Conservation (phyloP, 64 coral and sea anemone genomes). For the Hydrozoanthus tunicans region DNA sequence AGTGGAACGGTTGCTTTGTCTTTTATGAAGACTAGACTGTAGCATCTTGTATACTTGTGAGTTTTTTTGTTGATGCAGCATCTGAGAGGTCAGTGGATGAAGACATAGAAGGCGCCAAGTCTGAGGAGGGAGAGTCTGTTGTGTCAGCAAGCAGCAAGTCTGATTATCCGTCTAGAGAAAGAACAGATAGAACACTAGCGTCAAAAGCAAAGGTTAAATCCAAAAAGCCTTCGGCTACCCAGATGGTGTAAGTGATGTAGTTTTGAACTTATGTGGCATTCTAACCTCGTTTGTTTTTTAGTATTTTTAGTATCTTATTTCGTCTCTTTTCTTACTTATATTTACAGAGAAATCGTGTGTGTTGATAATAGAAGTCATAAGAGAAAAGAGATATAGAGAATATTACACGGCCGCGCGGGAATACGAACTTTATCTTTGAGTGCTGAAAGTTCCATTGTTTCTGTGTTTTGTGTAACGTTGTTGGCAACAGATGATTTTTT, state of each 20-base stretch:
- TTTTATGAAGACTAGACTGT: background rate
- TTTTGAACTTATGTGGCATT: background rate
- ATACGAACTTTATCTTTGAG: no score
- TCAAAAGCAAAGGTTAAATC: conserved; percentile 25
- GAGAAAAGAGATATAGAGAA: no score
- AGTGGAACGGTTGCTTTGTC: no score
- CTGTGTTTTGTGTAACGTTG: no score
- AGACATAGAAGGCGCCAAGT: background rate
- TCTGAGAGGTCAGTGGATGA: conserved; percentile 39
- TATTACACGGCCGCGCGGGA: no score
- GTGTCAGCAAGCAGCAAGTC: conserved; percentile 9
- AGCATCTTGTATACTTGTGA: background rate
- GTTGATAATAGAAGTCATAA: no score
- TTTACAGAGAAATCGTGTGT: no score
- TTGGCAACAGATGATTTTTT: no score
- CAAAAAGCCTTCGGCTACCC: conserved; percentile 27
- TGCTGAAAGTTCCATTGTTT: no score
- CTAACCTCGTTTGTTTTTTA: background rate
- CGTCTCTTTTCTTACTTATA: no score
- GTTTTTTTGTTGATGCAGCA: background rate
- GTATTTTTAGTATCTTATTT: no score
- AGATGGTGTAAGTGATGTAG: conserved; percentile 23
- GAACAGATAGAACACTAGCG: background rate
- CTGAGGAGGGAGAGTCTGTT: conserved; percentile 26
- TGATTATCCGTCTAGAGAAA: background rate